Evolutionary conservation across 2,113 vertebrate genomes (phyloP).

Genomic region (Tichodroma muraria): DNA sequence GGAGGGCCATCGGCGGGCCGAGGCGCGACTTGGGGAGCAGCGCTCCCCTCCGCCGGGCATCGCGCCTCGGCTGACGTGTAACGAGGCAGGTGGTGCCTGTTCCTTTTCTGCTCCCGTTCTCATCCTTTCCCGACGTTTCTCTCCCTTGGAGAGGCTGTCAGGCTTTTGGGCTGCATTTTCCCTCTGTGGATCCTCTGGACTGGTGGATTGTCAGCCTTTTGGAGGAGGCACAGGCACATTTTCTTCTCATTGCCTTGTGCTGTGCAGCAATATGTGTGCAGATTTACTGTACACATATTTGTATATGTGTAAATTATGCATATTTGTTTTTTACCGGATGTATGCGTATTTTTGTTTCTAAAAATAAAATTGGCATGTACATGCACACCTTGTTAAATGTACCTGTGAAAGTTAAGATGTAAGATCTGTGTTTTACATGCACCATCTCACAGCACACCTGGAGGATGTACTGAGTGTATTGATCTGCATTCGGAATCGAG

Average conservation of each 20-base stretch:
- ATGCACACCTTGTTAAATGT: background rate
- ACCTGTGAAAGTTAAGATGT: background rate
- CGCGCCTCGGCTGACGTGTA: accelerated
- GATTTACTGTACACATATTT: background rate
- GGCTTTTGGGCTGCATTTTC: accelerated
- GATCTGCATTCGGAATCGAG: background rate
- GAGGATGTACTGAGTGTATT: background rate
- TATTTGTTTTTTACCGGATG: too few relatives aligned
- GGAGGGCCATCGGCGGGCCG: too few relatives aligned
- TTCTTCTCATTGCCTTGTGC: background rate
- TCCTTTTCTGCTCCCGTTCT: background rate
- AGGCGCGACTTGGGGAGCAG: accelerated
- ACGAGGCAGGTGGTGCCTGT: accelerated
- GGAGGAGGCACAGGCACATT: background rate
- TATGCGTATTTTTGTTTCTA: accelerated
- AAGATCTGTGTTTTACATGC: background rate
- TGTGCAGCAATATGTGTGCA: accelerated
- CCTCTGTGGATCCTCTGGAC: too few relatives aligned
- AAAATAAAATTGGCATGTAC: background rate
- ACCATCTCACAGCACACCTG: background rate
- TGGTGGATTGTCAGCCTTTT: background rate
- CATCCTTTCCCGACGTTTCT: accelerated
- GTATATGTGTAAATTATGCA: background rate
- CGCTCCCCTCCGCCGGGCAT: background rate
- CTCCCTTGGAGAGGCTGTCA: background rate